Base-by-base conservation (phyloP, 2,888 invertebrate genomes). In the Chrysomela aeneicollis region DNA sequence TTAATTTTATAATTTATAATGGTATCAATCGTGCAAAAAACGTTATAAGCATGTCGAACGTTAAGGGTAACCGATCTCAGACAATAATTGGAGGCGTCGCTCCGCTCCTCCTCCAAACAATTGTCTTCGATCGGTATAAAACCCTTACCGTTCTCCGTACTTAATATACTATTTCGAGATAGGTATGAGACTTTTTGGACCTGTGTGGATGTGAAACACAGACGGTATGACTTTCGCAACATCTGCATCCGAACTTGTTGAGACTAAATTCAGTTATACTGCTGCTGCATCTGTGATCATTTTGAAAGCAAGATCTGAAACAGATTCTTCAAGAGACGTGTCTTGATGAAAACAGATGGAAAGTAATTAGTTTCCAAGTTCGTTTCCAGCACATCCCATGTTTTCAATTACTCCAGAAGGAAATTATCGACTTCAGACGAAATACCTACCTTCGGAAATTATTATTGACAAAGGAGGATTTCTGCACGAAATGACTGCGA, bases 311-410 rank as follows among this genome's bases (percentile, higher is more conserved):
- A 15, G n/a, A 42, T 15, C 42, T 42, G 42, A 15, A n/a, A 42
- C 15, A 42, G 42, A 42, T 42, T 42, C 42, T 42, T 42, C 42
- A 6, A 12, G 12, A 15, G 42, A 10, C 42, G 12, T 42, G 15
- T 42, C 4, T 15, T 15, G 42, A 42, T 42, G 42, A 42, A 42
- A 42, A 42, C 42, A 42, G 42, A 15, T 15, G n/a, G 42, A 15
- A 42, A 42, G 15, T 42, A 42, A 42, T 42, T 42, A 42, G 42
- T 42, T n/a, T 42, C n/a, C n/a, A 42, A 42, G 42, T 42, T 42
- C 12, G 42, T 42, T 35, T 42, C 42, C 42, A 42, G 42, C 42
- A 12, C n/a, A 42, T 42, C 42, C 42, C 42, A 42, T 42, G 42
- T 42, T 42, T 42, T 3, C 42, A 42, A 42, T 42, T 42, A 42